Evolutionary conservation across 2,113 vertebrate genomes (phyloP), one percentile per base, ranked within the genome.

Genomic region (Plecturocebus donacophilus): DNA sequence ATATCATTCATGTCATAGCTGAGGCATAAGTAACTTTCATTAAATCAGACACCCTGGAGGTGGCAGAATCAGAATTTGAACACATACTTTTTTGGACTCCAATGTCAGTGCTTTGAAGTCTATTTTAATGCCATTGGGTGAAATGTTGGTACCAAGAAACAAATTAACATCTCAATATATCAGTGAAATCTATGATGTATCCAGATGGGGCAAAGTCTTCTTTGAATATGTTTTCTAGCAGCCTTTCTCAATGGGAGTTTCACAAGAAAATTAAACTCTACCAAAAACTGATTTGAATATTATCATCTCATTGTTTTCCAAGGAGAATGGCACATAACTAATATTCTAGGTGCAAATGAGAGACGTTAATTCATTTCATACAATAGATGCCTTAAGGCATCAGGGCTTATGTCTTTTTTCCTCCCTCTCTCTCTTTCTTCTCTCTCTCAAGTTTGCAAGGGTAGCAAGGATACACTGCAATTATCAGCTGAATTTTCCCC

Each of bases 271-370:
- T n/a, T 80, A 80, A 82, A 83, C 14, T 86, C 79, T 40, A 83
- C 83, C 87, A 82, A 85, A 92, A 85, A 89, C 73, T 61, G 23
- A 92, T 27, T 81, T 71, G 7, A 91, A 40, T 64, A 73, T 61
- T 47, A 61, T 87, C 42, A 35, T 96, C 14, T 93, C 45, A 75
- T 77, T 91, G 83, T 87, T 75, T 84, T 90, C 35, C 58, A 87
- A 84, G 32, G 23, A 83, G 83, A 27, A 68, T 90, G 86, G 35
- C 58, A 56, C 14, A 71, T 66, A 49, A 35, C 14, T 21, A 87
- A 20, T 45, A 71, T 68, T 97, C 47, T 64, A 89, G 25, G 54
- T 61, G 38, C 49, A 96, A 95, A 87, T 38, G 27, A 84, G 6
- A 87, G 25, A 64, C 76, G 7, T 73, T 35, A 88, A 76, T 84